phyloP scores from a whole-genome alignment of 2,888 invertebrate species.

The Ceraclea dissimilis region DNA sequence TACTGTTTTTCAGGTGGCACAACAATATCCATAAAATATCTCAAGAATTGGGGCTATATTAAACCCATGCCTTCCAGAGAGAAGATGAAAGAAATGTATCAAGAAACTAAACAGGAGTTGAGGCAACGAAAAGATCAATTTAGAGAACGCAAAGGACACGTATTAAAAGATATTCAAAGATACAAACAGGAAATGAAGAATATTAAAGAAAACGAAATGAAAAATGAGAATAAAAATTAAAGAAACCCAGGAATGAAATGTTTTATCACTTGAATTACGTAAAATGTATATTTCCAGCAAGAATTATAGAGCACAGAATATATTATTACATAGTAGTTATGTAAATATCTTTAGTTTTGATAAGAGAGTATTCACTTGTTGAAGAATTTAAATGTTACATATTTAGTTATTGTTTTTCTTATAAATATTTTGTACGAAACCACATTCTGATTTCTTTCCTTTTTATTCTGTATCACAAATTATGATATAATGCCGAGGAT shows the following conservation, averaged over 20 bases:
- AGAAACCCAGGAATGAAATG: not conserved
- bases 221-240: slow-evolving; percentile 21
- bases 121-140: slow-evolving; percentile 35
- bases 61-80: slow-evolving; percentile 69
- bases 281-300: no score
- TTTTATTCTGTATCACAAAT: no score
- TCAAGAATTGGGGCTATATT: slow-evolving; percentile 73
- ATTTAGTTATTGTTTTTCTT: no score
- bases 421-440: no score
- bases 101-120: slow-evolving; percentile 48
- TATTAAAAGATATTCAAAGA: slow-evolving; percentile 47
- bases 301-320: no score
- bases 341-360: no score
- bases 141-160: slow-evolving; percentile 33
- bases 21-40: slow-evolving; percentile 73
- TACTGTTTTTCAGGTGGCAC: slow-evolving; percentile 60
- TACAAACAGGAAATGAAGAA: slow-evolving; percentile 45
- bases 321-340: no score
- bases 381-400: no score
- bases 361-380: no score
- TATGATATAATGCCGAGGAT: no score
- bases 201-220: slow-evolving; percentile 34
- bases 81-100: slow-evolving; percentile 53
- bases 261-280: no score
- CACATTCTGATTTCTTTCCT: no score